Conservation (phyloP, 1,140 invertebrate species). For the Chelonus insularis region DNA sequence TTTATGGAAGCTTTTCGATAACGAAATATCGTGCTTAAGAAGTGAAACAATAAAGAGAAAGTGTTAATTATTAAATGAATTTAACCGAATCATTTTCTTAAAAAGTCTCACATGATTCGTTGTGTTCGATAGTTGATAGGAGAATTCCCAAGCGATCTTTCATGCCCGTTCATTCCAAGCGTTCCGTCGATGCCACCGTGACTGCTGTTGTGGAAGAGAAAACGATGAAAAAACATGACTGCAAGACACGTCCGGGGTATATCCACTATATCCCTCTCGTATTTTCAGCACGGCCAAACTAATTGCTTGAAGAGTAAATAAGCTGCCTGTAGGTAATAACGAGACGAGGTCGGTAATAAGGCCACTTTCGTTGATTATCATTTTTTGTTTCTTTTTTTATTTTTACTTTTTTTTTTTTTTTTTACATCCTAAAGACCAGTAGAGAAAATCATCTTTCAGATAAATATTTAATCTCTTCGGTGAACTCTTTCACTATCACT, state of each 20-base stretch:
- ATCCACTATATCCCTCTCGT: conserved; percentile 3
- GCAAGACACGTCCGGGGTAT: conserved; percentile 15
- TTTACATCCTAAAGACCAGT: conserved; percentile 29
- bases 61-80: neutral
- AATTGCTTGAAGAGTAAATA: conserved; percentile 36
- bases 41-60: too few species aligned
- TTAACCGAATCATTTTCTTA: neutral
- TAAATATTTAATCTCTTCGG: conserved; percentile 21
- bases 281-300: conserved; percentile 31
- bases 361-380: conserved; percentile 36
- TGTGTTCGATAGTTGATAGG: conserved; percentile 25
- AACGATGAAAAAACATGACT: conserved; percentile 8
- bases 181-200: conserved; percentile 9
- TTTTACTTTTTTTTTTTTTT: conserved; percentile 13
- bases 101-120: neutral
- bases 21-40: too few species aligned
- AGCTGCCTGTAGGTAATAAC: conserved; percentile 35
- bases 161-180: conserved; percentile 23
- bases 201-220: neutral
- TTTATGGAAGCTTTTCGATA: too few species aligned
- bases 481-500: neutral
- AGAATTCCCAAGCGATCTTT: conserved; percentile 25
- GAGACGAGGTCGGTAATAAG: conserved; percentile 33
- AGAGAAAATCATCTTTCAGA: conserved; percentile 32
- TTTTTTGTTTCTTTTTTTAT: conserved; percentile 18